Evolutionary conservation across 2,113 vertebrate species (phyloP), one percentile per base, ranked within the genome.

Genomic region (Cyanocitta stelleri): DNA sequence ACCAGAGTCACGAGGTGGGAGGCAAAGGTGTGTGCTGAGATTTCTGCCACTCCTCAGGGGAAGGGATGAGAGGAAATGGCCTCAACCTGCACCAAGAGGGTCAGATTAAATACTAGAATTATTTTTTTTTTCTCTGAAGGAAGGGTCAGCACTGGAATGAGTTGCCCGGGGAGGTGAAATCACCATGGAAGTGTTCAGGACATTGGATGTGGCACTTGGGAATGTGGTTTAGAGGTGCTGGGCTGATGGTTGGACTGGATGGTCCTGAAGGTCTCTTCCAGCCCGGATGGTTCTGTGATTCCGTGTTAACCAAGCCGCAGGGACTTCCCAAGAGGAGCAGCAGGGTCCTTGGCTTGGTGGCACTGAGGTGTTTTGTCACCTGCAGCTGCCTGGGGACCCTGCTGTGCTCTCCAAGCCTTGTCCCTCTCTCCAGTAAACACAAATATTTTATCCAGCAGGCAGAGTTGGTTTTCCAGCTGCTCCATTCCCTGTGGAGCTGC

Each of bases 251-350:
- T 35, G 55, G n/a, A 2, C n/a, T 35, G 51, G 32, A 8, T 49
- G 75, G 1, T 49, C 66, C 43, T 27, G 51, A 24, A 23, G 43
- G 35, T 56, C 35, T 64, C 24, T 49, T 41, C 58, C 58, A 43
- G 0, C 10, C 19, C 0, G 0, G 19, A 8, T 10, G 24, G 43
- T 44, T 51, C 61, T 7, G 35, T 20, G 49, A 55, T 27, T 46
- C n/a, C 5, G 0, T 10, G 2, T 4, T 48, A 16, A 4, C 59
- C 64, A 6, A 43, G 6, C 26, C 4, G 0, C 0, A 5, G 52
- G 9, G 71, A 6, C 21, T 16, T 15, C 16, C 29, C 23, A 2
- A 5, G 17, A 61, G 67, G 49, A 80, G 71, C 80, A 79, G 72
- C 5, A 9, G 35, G 54, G 43, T 13, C 43, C 63, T 63, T 27